Evolutionary conservation across 2,888 invertebrate genomes (phyloP).

Genomic region (Luperina testacea): DNA sequence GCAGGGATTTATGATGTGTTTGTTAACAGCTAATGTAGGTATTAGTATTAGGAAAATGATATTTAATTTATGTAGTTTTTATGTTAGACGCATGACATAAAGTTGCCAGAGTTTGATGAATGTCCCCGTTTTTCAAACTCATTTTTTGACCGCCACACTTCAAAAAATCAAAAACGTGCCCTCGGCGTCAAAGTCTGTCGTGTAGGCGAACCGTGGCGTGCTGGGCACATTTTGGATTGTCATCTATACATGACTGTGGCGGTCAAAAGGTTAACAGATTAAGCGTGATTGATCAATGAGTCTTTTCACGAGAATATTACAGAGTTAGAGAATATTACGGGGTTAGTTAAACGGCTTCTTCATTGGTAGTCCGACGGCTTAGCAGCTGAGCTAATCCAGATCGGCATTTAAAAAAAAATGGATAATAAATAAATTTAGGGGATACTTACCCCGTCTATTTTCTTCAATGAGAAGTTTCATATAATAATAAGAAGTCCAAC

Average conservation of each 20-base stretch:
- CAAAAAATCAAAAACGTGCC: too few species aligned
- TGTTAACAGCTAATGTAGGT: neutral
- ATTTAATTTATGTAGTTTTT: neutral
- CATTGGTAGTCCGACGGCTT: neutral
- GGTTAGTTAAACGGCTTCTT: neutral
- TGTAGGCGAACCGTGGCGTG: too few species aligned
- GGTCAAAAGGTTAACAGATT: neutral
- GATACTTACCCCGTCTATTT: neutral
- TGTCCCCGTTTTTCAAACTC: neutral
- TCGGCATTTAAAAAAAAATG: too few species aligned
- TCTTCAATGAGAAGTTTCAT: too few species aligned
- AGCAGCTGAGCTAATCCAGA: neutral
- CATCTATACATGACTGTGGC: too few species aligned
- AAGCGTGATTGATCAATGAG: neutral
- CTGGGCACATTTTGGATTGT: too few species aligned
- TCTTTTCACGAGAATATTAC: neutral
- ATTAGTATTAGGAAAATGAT: neutral
- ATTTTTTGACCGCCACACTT: neutral
- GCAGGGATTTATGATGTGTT: conserved; percentile 22
- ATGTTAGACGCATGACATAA: neutral
- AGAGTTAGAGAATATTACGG: too few species aligned
- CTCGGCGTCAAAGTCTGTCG: too few species aligned
- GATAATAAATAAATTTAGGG: too few species aligned
- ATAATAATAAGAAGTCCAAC: too few species aligned
- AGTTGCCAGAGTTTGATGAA: neutral